Conservation (phyloP, 2,797 vertebrate species). For the Philypnodon macrostomus region DNA sequence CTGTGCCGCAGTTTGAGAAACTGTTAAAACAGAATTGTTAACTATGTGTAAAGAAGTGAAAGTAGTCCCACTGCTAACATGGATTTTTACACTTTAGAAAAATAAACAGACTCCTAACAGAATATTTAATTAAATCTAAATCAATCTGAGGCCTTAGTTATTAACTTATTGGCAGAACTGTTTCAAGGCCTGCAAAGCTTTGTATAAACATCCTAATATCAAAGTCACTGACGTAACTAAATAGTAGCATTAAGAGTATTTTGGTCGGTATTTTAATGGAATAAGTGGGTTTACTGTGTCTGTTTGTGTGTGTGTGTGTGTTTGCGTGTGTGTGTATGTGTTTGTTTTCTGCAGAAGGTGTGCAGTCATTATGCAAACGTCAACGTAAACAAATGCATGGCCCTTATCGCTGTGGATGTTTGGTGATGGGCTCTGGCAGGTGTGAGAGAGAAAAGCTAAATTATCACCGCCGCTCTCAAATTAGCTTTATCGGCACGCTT, state of each 20-base stretch:
- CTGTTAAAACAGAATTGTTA: conserved; percentile 7
- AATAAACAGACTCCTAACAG: conserved; percentile 21
- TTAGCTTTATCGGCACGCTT: neutral
- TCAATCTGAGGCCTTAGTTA: neutral
- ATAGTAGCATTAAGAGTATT: neutral
- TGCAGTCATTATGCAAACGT: neutral
- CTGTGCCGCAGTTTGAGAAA: neutral
- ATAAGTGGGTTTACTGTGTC: neutral
- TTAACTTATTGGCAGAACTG: neutral
- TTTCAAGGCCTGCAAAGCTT: neutral
- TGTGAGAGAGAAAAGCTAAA: neutral
- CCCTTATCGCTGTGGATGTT: conserved; percentile 1
- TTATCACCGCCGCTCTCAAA: neutral
- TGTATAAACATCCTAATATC: neutral
- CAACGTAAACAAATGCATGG: conserved; percentile 12
- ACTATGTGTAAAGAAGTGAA: neutral
- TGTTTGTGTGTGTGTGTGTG: neutral
- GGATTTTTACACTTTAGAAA: conserved; percentile 5
- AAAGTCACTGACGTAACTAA: neutral
- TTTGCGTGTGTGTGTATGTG: too few species aligned
- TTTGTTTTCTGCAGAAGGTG: neutral
- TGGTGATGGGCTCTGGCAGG: conserved; percentile 13
- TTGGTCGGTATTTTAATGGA: too few species aligned
- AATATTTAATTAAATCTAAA: conserved; percentile 16
- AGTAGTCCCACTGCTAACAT: conserved; percentile 4